Evolutionary conservation across 2,888 invertebrate genomes (phyloP).

Genomic region (Eupithecia inturbata): DNA sequence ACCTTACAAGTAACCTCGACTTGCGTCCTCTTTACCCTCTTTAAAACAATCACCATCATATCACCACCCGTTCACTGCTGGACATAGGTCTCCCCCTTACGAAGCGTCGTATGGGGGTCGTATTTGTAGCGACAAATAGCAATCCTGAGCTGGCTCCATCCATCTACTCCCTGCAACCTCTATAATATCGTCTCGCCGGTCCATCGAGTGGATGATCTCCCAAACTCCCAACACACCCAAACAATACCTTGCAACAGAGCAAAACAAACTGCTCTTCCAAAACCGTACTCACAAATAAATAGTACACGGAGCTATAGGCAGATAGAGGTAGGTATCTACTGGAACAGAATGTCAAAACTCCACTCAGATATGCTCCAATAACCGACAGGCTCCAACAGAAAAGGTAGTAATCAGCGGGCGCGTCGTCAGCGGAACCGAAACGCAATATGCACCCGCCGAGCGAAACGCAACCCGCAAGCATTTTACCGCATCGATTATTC

Average conservation of each 20-base stretch:
- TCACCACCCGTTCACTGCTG: too few relatives aligned
- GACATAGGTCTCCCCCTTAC: too few relatives aligned
- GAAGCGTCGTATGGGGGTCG: too few relatives aligned
- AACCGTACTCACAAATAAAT: background rate
- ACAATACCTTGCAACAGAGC: background rate
- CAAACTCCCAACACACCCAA: background rate
- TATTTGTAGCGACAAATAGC: too few relatives aligned
- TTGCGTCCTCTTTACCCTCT: too few relatives aligned
- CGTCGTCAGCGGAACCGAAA: constrained; percentile 76
- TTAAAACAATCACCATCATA: too few relatives aligned
- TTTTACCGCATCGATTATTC: constrained; percentile 60
- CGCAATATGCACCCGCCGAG: constrained; percentile 71
- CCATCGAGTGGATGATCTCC: too few relatives aligned
- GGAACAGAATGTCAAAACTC: constrained; percentile 22
- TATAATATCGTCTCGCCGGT: too few relatives aligned
- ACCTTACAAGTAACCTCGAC: too few relatives aligned
- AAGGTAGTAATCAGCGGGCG: constrained; percentile 69
- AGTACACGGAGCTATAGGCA: background rate
- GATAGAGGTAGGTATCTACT: background rate
- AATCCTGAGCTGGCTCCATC: too few relatives aligned
- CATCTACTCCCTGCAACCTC: too few relatives aligned
- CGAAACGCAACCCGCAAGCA: constrained; percentile 61
- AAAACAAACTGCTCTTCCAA: background rate
- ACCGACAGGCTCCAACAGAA: constrained; percentile 42
- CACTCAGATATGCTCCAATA: constrained; percentile 30